Evolutionary conservation across 2,888 invertebrate species (phyloP).

Genomic region (Pachymerium ferrugineum): DNA sequence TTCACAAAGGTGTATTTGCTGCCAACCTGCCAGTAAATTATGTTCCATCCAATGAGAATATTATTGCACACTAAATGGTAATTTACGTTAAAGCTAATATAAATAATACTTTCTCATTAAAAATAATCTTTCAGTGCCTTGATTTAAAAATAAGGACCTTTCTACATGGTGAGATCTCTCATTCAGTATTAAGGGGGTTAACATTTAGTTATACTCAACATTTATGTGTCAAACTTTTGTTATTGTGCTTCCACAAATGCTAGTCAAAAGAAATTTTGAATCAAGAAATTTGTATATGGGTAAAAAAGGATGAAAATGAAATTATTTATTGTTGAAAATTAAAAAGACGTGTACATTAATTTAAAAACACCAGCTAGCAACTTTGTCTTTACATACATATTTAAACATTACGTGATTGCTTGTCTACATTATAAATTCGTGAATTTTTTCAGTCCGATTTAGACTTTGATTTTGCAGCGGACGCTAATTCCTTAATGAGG

Average conservation of each 20-base stretch:
- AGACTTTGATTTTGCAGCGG: not conserved
- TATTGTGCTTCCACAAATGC: slow-evolving; percentile 3
- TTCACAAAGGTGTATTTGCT: slow-evolving; percentile 49
- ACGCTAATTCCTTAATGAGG: not conserved
- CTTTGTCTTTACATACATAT: not conserved
- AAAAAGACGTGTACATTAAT: not conserved
- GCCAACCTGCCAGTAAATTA: slow-evolving; percentile 39
- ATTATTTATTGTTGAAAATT: not conserved
- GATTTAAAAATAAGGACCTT: too few species aligned
- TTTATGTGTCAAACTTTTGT: not conserved
- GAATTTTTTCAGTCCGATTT: too few species aligned
- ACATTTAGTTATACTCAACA: not conserved
- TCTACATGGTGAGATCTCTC: not conserved
- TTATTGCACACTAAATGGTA: not conserved
- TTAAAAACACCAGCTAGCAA: not conserved
- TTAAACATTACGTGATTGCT: too few species aligned
- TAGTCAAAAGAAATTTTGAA: too few species aligned
- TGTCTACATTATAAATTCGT: too few species aligned
- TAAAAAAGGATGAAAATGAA: slow-evolving; percentile 25
- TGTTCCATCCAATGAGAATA: slow-evolving; percentile 31
- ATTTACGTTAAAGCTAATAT: too few species aligned
- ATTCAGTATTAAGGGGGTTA: not conserved
- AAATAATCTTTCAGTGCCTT: not conserved
- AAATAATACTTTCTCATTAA: not conserved
- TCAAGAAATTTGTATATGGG: not conserved